Conservation (phyloP, 2,113 vertebrate genomes). For the Mesoclemmys tuberculata region DNA sequence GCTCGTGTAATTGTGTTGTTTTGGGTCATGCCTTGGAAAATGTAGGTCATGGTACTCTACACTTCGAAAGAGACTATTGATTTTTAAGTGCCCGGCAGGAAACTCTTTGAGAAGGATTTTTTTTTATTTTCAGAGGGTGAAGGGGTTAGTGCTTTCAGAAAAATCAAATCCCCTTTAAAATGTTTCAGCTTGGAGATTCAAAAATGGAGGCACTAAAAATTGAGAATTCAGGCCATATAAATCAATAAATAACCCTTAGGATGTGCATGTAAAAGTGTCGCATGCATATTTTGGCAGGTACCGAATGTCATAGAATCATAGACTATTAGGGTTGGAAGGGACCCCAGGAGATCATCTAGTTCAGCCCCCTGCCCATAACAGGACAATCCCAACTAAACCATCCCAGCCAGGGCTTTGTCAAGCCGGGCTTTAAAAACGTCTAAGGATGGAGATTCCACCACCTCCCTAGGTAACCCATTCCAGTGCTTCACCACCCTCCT, state of each 20-base stretch:
- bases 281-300: not conserved
- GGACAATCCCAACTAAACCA: no score
- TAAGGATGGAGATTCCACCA: no score
- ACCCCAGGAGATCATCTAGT: no score
- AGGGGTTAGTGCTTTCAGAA: not conserved
- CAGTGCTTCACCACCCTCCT: no score
- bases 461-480: no score
- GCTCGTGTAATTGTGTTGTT: fast-evolving
- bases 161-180: not conserved
- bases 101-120: not conserved
- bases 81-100: conserved; percentile 5
- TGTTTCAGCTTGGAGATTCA: not conserved
- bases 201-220: not conserved
- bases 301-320: not conserved
- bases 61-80: conserved; percentile 42
- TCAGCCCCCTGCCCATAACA: no score
- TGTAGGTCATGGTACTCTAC: not conserved
- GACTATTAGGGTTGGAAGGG: no score
- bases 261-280: not conserved
- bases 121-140: not conserved
- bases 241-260: not conserved
- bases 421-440: no score
- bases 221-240: not conserved
- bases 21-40: not conserved
- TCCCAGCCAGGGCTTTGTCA: no score